Percentiles rank a stretch among this genome's conserved stretches.
Conservation (phyloP, 1,140 invertebrate genomes). For the Euura saliciscinereae region DNA sequence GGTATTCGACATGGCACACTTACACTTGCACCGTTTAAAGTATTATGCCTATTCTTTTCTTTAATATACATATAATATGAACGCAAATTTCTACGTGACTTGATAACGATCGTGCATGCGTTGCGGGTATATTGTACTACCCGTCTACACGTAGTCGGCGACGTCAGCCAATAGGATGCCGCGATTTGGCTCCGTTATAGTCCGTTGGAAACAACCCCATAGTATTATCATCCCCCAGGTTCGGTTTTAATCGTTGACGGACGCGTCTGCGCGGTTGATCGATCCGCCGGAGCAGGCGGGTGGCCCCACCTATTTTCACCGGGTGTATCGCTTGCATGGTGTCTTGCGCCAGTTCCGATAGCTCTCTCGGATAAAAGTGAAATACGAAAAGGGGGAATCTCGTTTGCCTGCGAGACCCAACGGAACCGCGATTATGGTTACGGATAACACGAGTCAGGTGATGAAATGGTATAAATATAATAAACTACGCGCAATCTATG, state of each 20-base stretch:
- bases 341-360: not conserved
- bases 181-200: not conserved
- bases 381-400: not conserved
- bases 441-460: constrained; percentile 5
- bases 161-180: not conserved
- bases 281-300: not conserved
- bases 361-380: not conserved
- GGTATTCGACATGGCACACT: too few relatives aligned
- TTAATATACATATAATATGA: too few relatives aligned
- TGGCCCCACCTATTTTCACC: constrained; percentile 4
- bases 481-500: too few relatives aligned
- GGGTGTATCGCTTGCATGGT: not conserved
- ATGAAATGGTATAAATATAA: not conserved
- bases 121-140: not conserved
- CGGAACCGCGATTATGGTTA: not conserved
- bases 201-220: not conserved
- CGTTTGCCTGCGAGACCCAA: not conserved
- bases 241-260: not conserved
- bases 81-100: too few relatives aligned
- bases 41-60: not conserved
- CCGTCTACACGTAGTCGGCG: not conserved
- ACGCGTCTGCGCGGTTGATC: not conserved
- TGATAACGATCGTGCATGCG: too few relatives aligned
- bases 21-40: not conserved
- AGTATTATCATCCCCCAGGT: not conserved